Conservation (phyloP, 2,888 invertebrate genomes). For the Reticulitermes lucifugus region DNA sequence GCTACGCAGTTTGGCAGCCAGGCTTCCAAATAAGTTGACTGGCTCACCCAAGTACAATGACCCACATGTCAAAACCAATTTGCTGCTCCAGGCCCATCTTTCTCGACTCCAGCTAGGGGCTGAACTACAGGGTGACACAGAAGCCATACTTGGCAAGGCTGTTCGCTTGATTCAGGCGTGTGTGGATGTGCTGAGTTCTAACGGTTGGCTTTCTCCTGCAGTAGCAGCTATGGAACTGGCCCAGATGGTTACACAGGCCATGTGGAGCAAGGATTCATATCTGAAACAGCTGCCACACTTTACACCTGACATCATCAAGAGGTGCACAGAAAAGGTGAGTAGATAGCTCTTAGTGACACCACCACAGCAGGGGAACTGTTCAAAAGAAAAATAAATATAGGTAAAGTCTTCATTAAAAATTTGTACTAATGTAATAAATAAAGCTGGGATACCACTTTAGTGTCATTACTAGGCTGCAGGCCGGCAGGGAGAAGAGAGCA, state of each 20-base stretch:
- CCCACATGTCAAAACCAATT: slow-evolving; percentile 96
- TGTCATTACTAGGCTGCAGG: no score
- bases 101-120: slow-evolving; percentile 90
- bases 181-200: slow-evolving; percentile 91
- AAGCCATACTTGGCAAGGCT: slow-evolving; percentile 87
- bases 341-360: background rate
- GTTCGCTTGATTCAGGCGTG: slow-evolving; percentile 93
- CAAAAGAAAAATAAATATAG: no score
- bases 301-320: slow-evolving; percentile 85
- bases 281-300: slow-evolving; percentile 98
- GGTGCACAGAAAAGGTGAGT: slow-evolving; percentile 88
- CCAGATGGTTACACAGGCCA: slow-evolving; percentile 99
- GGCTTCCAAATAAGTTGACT: slow-evolving; percentile 75
- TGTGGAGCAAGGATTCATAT: slow-evolving; percentile 99
- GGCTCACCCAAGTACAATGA: slow-evolving; percentile 83
- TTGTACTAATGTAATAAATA: no score
- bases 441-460: no score
- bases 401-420: no score
- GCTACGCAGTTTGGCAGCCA: slow-evolving; percentile 72
- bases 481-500: no score
- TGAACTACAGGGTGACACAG: slow-evolving; percentile 96
- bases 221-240: slow-evolving; percentile 99
- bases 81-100: slow-evolving; percentile 71
- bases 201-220: slow-evolving; percentile 98
- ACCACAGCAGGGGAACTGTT: no score